Evolutionary conservation across 1,140 invertebrate genomes (phyloP), one percentile per base, ranked within the genome.

Genomic region (Drosophila gunungcola): DNA sequence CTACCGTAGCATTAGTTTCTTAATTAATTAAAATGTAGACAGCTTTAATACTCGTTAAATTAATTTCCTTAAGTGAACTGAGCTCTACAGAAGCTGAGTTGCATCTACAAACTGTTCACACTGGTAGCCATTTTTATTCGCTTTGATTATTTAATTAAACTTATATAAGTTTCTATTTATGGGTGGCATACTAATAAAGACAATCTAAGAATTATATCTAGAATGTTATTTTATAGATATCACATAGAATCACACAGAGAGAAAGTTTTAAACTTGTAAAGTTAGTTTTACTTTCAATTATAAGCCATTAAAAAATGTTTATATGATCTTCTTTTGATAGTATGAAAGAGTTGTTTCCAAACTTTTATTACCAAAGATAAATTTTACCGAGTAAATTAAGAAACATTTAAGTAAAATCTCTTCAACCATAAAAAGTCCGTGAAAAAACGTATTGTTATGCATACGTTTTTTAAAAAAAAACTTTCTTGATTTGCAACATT

Each of bases 1-100:
- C 5, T 49, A 21, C 46, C 10, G 21, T 25, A 34, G 25, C 62
- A 68, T 70, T 68, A 70, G 48, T 70, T 70, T 12, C 12, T 29
- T 54, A 48, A 54, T 67, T 70, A 55, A 46, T 34, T 65, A 46
- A 54, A 54, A 45, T 34, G 39, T 12, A 25, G 1, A 0, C 29
- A n/a, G 34, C 5, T 51, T 68, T 29, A 61, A 21, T 29, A 62
- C n/a, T 42, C 27, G 55, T 43, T 45, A 34, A 32, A n/a, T 13
- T 48, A 32, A 46, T 48, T 25, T 48, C 1, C 1, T 16, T 12
- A n/a, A 58, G 21, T 9, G 16, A 5, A 45, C 25, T 10, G 3
- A 10, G 36, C 41, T 21, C 4, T 32, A 12, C 13, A 13, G 54
- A 29, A 56, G 39, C 16, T n/a, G 3, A 13, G 9, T 12, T 60